Percentiles rank a stretch among this genome's conserved stretches.
phyloP scores from a whole-genome alignment of 2,888 invertebrate genomes.

The Pachliopta kotzebuea region DNA sequence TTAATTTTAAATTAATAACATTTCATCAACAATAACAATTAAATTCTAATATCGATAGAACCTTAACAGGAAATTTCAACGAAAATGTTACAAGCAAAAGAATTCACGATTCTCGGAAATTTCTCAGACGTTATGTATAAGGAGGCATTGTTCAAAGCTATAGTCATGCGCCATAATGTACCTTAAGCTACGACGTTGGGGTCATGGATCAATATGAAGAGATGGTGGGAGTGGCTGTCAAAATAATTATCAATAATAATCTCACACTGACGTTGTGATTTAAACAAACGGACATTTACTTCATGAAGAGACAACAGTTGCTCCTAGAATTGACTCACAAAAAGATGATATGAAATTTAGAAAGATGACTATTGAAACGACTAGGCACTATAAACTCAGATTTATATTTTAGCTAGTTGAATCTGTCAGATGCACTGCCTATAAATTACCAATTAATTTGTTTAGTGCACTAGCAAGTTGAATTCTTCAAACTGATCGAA shows the following conservation, averaged over 20 bases:
- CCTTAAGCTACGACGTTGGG: conserved; percentile 3
- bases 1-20: neutral
- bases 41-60: neutral
- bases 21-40: neutral
- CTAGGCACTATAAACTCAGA: too few species aligned
- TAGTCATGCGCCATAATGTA: neutral
- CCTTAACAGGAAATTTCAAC: conserved; percentile 2
- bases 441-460: too few species aligned
- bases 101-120: conserved; percentile 2
- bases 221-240: conserved; percentile 48
- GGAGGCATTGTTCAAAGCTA: conserved; percentile 2
- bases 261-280: conserved; percentile 52
- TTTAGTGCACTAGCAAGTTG: too few species aligned
- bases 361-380: too few species aligned
- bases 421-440: too few species aligned
- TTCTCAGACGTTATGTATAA: neutral
- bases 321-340: conserved; percentile 18
- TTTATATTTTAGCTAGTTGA: too few species aligned
- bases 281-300: conserved; percentile 41
- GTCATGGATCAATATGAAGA: conserved; percentile 13
- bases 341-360: neutral
- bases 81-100: neutral
- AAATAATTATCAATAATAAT: conserved; percentile 62
- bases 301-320: conserved; percentile 23
- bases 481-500: too few species aligned